These are phyloP conservation scores for Brenthis daphne DNA, from an alignment of 2,888 invertebrate species.

Conservation along the genomic window DNA sequence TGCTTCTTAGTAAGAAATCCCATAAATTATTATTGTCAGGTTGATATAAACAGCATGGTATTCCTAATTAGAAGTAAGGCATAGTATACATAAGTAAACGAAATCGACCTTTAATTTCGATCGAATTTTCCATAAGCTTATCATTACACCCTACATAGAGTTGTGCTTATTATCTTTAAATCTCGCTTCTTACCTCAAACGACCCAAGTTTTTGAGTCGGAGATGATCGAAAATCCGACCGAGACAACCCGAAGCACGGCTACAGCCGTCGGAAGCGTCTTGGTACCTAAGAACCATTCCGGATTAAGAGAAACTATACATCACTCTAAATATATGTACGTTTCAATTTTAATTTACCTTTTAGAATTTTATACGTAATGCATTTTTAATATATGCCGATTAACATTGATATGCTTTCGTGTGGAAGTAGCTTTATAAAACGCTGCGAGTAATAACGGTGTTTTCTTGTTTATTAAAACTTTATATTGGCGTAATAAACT, in stretches of 20 bases:
- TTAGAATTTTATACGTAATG: not conserved
- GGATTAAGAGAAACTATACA: constrained; percentile 51
- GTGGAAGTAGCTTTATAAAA: constrained; percentile 20
- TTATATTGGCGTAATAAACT: constrained; percentile 24
- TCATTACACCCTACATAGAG: constrained; percentile 28
- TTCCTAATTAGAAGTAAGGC: constrained; percentile 20
- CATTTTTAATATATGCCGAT: not conserved
- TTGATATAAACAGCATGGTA: constrained; percentile 8
- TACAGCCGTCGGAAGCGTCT: constrained; percentile 73
- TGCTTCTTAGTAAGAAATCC: constrained; percentile 5
- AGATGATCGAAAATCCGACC: constrained; percentile 74
- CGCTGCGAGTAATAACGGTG: constrained; percentile 18
- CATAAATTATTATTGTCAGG: constrained; percentile 7
- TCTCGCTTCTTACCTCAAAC: constrained; percentile 73
- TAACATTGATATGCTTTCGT: not conserved
- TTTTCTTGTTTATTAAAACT: constrained; percentile 28
- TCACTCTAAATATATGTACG: constrained; percentile 17
- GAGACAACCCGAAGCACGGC: constrained; percentile 73
- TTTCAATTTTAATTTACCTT: constrained; percentile 16
- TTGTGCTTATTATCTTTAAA: constrained; percentile 42
- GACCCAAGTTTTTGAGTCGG: constrained; percentile 78
- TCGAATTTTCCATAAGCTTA: constrained; percentile 36
- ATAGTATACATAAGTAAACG: constrained; percentile 12
- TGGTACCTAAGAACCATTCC: constrained; percentile 78
- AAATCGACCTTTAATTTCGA: constrained; percentile 34